Evolutionary conservation across 1,140 invertebrate genomes (phyloP).

Genomic region (Papilio polyxenes): DNA sequence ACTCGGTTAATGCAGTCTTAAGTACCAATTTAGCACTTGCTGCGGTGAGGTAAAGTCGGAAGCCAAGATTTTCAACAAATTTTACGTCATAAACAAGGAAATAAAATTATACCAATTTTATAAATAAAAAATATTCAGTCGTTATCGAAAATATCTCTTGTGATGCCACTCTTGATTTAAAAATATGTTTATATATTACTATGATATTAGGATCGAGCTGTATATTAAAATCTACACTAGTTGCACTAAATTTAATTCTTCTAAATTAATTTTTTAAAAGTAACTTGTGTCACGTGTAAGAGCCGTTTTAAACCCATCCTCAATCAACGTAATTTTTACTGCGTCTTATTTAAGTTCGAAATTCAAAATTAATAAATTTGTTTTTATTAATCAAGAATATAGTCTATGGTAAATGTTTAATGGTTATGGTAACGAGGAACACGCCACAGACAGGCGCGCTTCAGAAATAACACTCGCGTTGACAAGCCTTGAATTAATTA

Average conservation of each 20-base stretch:
- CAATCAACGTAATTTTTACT: not conserved
- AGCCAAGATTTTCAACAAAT: not conserved
- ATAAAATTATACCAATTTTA: not conserved
- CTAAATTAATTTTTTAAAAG: not conserved
- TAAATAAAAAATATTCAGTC: not conserved
- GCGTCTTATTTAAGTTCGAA: not conserved
- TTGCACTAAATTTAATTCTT: too few species aligned
- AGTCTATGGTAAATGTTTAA: conserved; percentile 55
- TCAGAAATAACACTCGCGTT: conserved; percentile 74
- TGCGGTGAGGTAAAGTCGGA: not conserved
- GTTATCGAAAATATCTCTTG: not conserved
- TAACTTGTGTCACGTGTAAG: not conserved
- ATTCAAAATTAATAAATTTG: not conserved
- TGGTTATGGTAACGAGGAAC: conserved; percentile 74
- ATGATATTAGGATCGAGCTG: too few species aligned
- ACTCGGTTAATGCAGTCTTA: conserved; percentile 12
- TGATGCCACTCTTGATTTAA: too few species aligned
- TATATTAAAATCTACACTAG: too few species aligned
- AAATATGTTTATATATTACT: too few species aligned
- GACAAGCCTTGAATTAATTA: conserved; percentile 79
- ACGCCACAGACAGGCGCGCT: conserved; percentile 68
- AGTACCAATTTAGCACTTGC: conserved; percentile 22
- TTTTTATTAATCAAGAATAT: not conserved
- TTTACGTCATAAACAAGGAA: not conserved
- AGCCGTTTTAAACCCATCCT: too few species aligned